These are phyloP conservation scores for Sinella curviseta DNA, from an alignment of 1,140 invertebrate genomes.

Conservation along the genomic window DNA sequence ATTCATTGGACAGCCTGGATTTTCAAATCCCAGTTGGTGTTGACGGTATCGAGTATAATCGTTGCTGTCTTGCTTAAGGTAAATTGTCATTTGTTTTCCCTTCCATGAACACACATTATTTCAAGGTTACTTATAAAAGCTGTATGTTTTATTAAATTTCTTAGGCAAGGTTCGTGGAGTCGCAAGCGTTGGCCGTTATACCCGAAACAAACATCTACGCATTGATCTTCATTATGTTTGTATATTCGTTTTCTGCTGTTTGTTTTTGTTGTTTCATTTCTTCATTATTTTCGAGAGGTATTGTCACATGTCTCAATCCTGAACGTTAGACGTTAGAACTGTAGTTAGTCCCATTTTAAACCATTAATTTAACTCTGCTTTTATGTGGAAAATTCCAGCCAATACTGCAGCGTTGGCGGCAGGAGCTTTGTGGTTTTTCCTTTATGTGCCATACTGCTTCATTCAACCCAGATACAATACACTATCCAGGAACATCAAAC, in stretches of 20 bases:
- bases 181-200: constrained; percentile 54
- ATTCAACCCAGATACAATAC: constrained; percentile 24
- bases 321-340: too few species aligned
- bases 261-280: constrained; percentile 69
- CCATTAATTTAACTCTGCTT: too few species aligned
- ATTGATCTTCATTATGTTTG: constrained; percentile 61
- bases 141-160: too few species aligned
- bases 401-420: constrained; percentile 69
- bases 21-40: constrained; percentile 70
- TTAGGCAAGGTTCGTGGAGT: constrained; percentile 51
- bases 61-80: constrained; percentile 57
- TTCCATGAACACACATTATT: too few species aligned
- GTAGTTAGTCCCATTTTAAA: too few species aligned
- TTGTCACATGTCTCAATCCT: constrained; percentile 32
- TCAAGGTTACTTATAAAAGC: too few species aligned
- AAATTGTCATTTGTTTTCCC: background rate
- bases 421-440: constrained; percentile 70
- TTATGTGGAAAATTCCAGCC: too few species aligned
- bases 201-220: constrained; percentile 61
- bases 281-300: constrained; percentile 68
- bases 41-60: constrained; percentile 62
- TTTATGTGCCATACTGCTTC: constrained; percentile 18
- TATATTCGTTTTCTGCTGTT: constrained; percentile 64
- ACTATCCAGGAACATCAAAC: background rate
- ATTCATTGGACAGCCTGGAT: constrained; percentile 83